phyloP scores from a whole-genome alignment of 2,797 vertebrate species.

The Sphenodon punctatus region DNA sequence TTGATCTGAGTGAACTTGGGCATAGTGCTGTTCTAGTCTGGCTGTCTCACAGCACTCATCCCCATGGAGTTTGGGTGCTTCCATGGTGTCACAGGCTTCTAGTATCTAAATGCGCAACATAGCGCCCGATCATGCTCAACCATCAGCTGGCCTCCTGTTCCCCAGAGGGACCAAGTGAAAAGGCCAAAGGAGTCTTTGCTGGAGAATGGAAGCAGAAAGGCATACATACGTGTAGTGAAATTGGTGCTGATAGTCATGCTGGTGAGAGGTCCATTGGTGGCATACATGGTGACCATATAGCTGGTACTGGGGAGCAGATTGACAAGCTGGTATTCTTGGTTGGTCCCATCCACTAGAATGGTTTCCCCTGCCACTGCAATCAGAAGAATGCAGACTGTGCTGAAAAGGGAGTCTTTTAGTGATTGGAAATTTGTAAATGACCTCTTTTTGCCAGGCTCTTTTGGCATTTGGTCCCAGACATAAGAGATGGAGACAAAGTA shows the following conservation, averaged over 20 bases:
- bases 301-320: slow-evolving; percentile 89
- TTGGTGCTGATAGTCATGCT: slow-evolving; percentile 89
- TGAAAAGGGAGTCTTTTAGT: no score
- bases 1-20: no score
- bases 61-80: background rate
- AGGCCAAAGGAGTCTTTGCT: accelerated
- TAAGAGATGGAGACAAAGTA: no score
- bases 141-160: background rate
- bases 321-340: slow-evolving; percentile 88
- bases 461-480: no score
- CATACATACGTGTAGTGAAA: slow-evolving; percentile 91
- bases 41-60: background rate
- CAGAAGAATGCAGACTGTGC: background rate
- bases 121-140: background rate
- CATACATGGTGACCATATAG: slow-evolving; percentile 89
- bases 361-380: slow-evolving; percentile 89
- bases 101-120: accelerated
- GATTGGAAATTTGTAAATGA: no score
- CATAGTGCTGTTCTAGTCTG: background rate
- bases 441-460: no score
- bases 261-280: slow-evolving; percentile 89
- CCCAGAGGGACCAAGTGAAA: background rate
- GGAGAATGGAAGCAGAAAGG: background rate
- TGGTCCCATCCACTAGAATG: slow-evolving; percentile 89
- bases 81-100: background rate